Base-by-base conservation (phyloP, 2,888 invertebrate species). In the Callimorpha dominula region DNA sequence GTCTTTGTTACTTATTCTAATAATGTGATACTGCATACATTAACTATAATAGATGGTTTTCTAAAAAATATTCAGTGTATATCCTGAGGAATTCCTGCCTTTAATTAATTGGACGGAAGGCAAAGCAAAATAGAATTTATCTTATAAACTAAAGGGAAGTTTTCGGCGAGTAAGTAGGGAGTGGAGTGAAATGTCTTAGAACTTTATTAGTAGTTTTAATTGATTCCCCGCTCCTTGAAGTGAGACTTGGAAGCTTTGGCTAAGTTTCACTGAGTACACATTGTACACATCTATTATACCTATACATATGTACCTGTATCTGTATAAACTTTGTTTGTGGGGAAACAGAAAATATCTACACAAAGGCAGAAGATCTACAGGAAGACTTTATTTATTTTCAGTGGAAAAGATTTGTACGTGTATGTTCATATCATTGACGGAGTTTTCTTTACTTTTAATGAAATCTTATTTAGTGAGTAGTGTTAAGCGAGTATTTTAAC, bases 181-280 rank as follows among this genome's bases (percentile, higher is more conserved):
- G 87, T 77, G 86, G 82, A 86, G 87, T 86, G 87, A 89, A 89
- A 90, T 86, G 89, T 90, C 91, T 92, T 89, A 88, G 85, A 92
- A 91, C 86, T 91, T 89, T 88, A 90, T 89, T 89, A 89, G 88
- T 92, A 92, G 93, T 93, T 93, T 92, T 93, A 93, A 93, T 93
- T 93, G 91, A 88, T 90, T 90, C 86, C 76, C 85, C 88, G 88
- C 90, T 89, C 83, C 89, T 89, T 89, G 88, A 88, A 91, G 88
- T 88, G 82, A 89, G 87, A 88, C 87, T 86, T 77, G 81, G 80
- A 79, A 82, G 86, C 87, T 86, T 88, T 81, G 82, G 87, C 77
- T 82, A 86, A 89, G 88, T 89, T 90, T 81, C 73, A 67, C 75
- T 73, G 79, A 77, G 75, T 79, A 83, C 71, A 75, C 54, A 69